phyloP scores from a whole-genome alignment of 2,888 invertebrate genomes.

The Nephrotoma appendiculata region DNA sequence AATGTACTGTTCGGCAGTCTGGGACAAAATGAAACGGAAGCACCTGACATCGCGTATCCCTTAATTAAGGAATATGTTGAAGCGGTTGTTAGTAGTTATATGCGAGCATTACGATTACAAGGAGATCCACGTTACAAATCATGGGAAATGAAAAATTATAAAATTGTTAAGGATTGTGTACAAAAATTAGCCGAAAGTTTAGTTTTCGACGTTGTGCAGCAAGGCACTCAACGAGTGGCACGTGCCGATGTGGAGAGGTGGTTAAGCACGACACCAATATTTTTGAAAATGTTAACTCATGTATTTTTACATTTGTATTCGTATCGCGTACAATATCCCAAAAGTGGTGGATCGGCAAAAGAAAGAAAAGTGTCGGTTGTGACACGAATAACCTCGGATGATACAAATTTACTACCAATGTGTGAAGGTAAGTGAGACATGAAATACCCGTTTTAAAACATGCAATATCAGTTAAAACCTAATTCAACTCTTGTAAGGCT shows the following conservation, averaged over 20 bases:
- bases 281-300: constrained; percentile 37
- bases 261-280: constrained; percentile 36
- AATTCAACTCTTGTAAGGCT: too few species aligned
- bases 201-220: constrained; percentile 28
- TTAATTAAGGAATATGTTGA: constrained; percentile 58
- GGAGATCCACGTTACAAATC: constrained; percentile 38
- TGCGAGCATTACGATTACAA: constrained; percentile 47
- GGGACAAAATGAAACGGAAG: constrained; percentile 38
- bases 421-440: constrained; percentile 16
- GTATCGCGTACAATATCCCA: constrained; percentile 19
- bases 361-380: background rate
- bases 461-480: too few species aligned
- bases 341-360: background rate
- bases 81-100: constrained; percentile 59
- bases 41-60: constrained; percentile 41
- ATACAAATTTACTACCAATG: constrained; percentile 21
- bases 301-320: constrained; percentile 39
- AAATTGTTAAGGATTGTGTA: constrained; percentile 38
- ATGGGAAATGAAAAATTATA: constrained; percentile 45
- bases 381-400: background rate
- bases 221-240: constrained; percentile 22
- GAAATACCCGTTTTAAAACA: background rate
- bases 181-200: constrained; percentile 42
- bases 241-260: constrained; percentile 24
- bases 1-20: constrained; percentile 41